A percentile compares a stretch with the other conserved stretches of the same genome.
Conservation (phyloP, 2,888 invertebrate species). For the Rhagonycha fulva region DNA sequence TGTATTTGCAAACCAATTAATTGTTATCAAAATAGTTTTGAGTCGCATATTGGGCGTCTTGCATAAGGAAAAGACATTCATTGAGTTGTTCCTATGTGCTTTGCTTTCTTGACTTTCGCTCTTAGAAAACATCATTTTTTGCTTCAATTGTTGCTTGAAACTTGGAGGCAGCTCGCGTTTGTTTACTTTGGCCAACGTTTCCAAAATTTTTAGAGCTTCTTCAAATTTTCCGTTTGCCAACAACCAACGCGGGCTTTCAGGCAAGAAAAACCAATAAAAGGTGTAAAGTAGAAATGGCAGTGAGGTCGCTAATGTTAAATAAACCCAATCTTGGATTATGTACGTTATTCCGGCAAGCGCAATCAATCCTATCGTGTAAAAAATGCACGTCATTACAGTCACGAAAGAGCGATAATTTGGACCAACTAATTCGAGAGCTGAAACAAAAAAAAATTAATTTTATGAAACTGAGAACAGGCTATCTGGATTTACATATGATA, state of each 20-base stretch:
- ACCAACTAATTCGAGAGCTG: conserved; percentile 89
- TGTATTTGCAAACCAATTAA: conserved; percentile 92
- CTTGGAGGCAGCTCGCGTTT: conserved; percentile 74
- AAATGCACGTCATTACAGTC: conserved; percentile 89
- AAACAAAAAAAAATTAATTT: conserved; percentile 45
- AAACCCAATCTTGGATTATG: conserved; percentile 82
- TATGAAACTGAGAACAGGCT: background rate
- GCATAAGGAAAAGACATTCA: conserved; percentile 65
- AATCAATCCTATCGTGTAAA: conserved; percentile 86
- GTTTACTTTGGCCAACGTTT: conserved; percentile 78
- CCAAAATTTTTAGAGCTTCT: conserved; percentile 79
- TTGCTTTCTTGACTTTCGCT: conserved; percentile 60
- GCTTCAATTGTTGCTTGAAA: conserved; percentile 73
- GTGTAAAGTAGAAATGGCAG: conserved; percentile 84
- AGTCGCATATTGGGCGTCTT: conserved; percentile 87
- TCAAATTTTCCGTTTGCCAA: conserved; percentile 65
- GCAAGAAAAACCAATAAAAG: conserved; percentile 83
- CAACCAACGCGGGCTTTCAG: conserved; percentile 81
- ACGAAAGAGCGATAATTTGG: conserved; percentile 90
- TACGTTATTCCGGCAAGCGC: conserved; percentile 84
- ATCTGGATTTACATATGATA: conserved; percentile 80
- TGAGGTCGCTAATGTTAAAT: conserved; percentile 79
- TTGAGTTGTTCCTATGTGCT: conserved; percentile 54
- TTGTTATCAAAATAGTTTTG: conserved; percentile 82
- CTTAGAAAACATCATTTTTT: conserved; percentile 69